Conservation (phyloP, 2,113 vertebrate species). For the Cyprinodon brontotheroides region DNA sequence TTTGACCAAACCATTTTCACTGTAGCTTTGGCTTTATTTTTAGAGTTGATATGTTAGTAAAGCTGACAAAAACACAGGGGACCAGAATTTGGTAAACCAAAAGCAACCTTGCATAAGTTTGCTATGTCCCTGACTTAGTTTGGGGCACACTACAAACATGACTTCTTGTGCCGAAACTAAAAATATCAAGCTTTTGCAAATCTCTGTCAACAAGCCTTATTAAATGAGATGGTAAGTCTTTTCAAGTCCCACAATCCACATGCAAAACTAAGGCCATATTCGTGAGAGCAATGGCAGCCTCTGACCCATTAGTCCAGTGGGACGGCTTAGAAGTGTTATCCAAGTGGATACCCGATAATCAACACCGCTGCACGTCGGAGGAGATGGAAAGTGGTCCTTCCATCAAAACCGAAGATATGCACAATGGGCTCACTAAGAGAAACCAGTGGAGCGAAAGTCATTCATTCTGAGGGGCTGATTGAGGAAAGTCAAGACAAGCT, state of each 20-base stretch:
- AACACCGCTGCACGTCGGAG: slow-evolving; percentile 48
- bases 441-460: slow-evolving; percentile 76
- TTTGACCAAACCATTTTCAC: too few species aligned
- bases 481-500: slow-evolving; percentile 63
- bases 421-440: slow-evolving; percentile 78
- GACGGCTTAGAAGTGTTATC: slow-evolving; percentile 68
- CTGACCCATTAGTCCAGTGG: slow-evolving; percentile 64
- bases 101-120: neutral
- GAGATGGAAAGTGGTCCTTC: slow-evolving; percentile 53
- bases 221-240: slow-evolving; percentile 5
- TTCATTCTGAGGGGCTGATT: slow-evolving; percentile 74
- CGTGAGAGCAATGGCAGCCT: slow-evolving; percentile 69
- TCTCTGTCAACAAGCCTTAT: neutral
- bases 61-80: too few species aligned
- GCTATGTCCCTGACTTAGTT: neutral
- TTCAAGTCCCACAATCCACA: slow-evolving; percentile 5
- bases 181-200: neutral
- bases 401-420: slow-evolving; percentile 65
- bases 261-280: slow-evolving; percentile 26
- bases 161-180: neutral
- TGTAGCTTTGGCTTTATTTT: too few species aligned
- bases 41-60: too few species aligned
- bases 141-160: neutral
- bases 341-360: slow-evolving; percentile 73
- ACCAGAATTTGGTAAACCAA: neutral